Percentiles rank a stretch among this genome's conserved stretches.
These are phyloP conservation scores for Taeniopygia guttata DNA, from an alignment of 2,797 vertebrate species.

Conservation along the genomic window DNA sequence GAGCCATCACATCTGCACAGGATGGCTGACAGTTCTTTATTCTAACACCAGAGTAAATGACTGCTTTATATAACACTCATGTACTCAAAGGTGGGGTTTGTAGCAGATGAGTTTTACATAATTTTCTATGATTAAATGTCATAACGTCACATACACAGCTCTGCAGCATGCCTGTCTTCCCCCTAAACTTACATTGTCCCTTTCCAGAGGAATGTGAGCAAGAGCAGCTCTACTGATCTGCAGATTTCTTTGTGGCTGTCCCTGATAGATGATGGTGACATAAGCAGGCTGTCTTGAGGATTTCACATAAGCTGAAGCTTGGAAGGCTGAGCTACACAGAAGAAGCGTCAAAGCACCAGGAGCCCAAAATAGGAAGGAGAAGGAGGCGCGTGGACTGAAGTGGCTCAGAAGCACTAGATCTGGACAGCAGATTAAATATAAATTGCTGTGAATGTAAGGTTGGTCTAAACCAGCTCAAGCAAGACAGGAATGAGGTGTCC, in stretches of 20 bases:
- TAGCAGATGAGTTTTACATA: not conserved
- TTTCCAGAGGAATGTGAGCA: not conserved
- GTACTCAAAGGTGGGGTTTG: not conserved
- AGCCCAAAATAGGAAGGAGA: constrained; percentile 7
- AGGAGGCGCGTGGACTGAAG: not conserved
- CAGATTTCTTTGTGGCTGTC: constrained; percentile 20
- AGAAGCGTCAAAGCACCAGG: constrained; percentile 4
- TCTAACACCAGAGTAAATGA: not conserved
- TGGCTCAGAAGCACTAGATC: constrained; percentile 33
- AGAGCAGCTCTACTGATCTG: not conserved
- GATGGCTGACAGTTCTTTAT: not conserved
- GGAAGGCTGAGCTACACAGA: constrained; percentile 32
- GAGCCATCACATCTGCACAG: not conserved
- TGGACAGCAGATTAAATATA: constrained; percentile 56
- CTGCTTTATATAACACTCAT: not conserved
- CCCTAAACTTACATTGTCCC: not conserved
- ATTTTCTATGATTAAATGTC: not conserved
- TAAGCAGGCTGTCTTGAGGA: constrained; percentile 56
- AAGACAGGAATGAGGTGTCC: not conserved
- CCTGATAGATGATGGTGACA: constrained; percentile 44
- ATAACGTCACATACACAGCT: rapidly evolving
- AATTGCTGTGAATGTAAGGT: not conserved
- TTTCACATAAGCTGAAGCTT: constrained; percentile 56
- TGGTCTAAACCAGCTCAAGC: not conserved
- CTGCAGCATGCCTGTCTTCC: not conserved